Base-by-base conservation (phyloP, 2,888 invertebrate species). In the Calliopum simillimum region DNA sequence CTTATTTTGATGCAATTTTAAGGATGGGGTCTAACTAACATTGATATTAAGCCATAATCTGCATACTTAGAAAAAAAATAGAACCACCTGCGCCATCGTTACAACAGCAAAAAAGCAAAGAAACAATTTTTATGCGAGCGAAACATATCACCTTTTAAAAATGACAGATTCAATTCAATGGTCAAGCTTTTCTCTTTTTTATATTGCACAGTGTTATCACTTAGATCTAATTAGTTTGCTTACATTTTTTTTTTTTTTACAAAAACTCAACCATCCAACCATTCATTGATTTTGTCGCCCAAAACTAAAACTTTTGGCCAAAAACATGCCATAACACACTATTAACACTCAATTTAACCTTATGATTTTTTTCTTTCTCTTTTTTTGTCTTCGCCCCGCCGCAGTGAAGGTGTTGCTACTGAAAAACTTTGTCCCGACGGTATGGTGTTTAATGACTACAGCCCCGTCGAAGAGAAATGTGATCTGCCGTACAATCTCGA, bases 401-500 rank as follows among this genome's bases (percentile, higher is more conserved):
- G 49, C 86, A 90, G 90, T 68, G 91, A 92, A 72, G 94, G 94
- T 25, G 89, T 88, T 77, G 90, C 91, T 68, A 92, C 90, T 1
- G 94, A 93, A 80, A 94, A 93, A 82, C 88, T 95, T 3, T 96
- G 96, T 76, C 93, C 94, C 0, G 96, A 96, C 82, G 96, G 96
- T 23, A 91, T 95, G 89, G 95, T 96, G 64, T 96, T 96, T 88
- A 95, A 96, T 78, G 96, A 95, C 86, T 95, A 91, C 86, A 93
- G 92, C 76, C 88, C 91, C 2, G 90, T 90, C 71, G 91, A 94
- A 70, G 96, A 95, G 85, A 95, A 95, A 82, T 96, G 95, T 79
- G 95, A 95, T 84, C 87, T 95, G 75, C 95, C 95, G 0, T 94
- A 93, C 85, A 94, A 94, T 80, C 91, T 96, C 71, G 95, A 96